Base-by-base conservation (phyloP, 2,113 vertebrate genomes). In the Oryzias curvinotus region DNA sequence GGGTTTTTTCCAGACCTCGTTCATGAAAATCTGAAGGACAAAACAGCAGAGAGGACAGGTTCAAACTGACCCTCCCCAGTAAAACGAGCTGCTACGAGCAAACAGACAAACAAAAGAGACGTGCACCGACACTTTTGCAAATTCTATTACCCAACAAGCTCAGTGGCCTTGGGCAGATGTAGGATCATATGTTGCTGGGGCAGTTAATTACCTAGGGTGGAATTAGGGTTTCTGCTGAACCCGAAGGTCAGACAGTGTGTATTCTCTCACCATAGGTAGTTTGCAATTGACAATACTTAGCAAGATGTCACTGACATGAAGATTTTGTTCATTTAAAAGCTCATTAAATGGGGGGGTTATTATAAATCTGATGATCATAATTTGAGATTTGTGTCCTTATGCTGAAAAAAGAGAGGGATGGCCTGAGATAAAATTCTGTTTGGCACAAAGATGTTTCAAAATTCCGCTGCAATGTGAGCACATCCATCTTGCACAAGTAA, bases 1-100 rank as follows among this genome's bases (percentile, higher is more conserved):
- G 4, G 54, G 16, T 58, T 64, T 71, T 71, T 71, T 60, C 68
- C 60, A 57, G 25, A 59, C 19, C 48, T 61, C 53, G 42, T 28
- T 62, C 58, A 70, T 5, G 14, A 57, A 50, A 52, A 23, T 19
- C 17, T 8, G 41, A 62, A 67, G 42, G 62, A 62, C 58, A n/a
- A 49, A 14, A 36, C 61, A 42, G n/a, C 53, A 43, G 56, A 43
- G 56, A 52, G 45, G 6, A 51, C 52, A 30, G n/a, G 7, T 6
- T 4, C 15, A 28, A 28, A 4, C 46, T 54, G 8, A 47, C 7
- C 0, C 10, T 36, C 36, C 36, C 10, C 8, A 12, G 2, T 12
- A 1, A 36, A 36, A 36, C 36, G 36, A 36, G 21, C 21, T 23
- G 21, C 21, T 23, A 23, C 21, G 2, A 12, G 2, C 2, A 13